Percentiles rank a stretch among this genome's conserved stretches.
Conservation (phyloP, 2,113 vertebrate genomes). For the Amblyornis subalaris region DNA sequence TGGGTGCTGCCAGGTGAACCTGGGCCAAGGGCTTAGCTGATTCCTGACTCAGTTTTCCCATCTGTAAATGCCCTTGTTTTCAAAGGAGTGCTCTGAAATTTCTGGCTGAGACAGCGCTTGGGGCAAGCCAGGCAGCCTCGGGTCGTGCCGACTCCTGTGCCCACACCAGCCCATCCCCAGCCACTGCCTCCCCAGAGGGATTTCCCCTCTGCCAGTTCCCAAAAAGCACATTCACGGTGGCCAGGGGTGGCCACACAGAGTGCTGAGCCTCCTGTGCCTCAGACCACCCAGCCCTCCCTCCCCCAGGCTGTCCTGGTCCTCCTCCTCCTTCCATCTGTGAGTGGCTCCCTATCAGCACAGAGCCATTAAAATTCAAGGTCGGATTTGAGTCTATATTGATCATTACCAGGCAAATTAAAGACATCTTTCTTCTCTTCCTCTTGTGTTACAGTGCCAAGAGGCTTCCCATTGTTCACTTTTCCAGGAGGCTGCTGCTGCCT, state of each 20-base stretch:
- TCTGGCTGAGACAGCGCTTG: neutral
- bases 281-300: neutral
- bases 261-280: neutral
- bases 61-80: neutral
- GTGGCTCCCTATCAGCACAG: neutral
- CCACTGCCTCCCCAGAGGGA: rapidly evolving
- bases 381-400: conserved; percentile 37
- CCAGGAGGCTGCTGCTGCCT: conserved; percentile 11
- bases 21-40: neutral
- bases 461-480: neutral
- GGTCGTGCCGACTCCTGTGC: neutral
- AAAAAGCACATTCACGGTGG: neutral
- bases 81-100: neutral
- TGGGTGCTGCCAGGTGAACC: neutral
- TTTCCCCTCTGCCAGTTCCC: neutral
- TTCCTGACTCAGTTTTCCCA: neutral
- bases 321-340: neutral
- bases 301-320: neutral
- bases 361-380: conserved; percentile 58
- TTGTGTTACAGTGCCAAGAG: conserved; percentile 20
- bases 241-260: neutral
- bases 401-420: conserved; percentile 62
- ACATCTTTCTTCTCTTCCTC: conserved; percentile 53
- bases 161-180: neutral
- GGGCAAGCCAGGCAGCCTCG: neutral